A percentile compares a stretch with the other conserved stretches of the same genome.
phyloP scores from a whole-genome alignment of 1,140 invertebrate genomes.

The Anastrepha ludens region DNA sequence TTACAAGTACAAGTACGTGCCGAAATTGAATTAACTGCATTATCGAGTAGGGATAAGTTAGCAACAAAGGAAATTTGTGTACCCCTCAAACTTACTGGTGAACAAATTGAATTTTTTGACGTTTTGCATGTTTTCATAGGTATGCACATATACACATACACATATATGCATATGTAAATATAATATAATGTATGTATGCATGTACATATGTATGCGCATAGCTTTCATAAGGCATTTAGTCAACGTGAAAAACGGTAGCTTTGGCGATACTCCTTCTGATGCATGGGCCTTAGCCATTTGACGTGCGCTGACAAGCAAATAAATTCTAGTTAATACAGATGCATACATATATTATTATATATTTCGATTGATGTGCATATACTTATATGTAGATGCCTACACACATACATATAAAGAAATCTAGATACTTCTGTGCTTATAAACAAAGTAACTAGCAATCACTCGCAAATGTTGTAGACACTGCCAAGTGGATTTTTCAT shows the following conservation, averaged over 20 bases:
- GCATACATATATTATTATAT: neutral
- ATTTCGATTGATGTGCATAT: neutral
- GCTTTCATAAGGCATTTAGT: neutral
- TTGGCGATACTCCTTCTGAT: neutral
- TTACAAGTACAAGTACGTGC: neutral
- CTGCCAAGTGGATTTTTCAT: neutral
- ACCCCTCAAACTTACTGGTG: neutral
- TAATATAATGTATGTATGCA: too few species aligned
- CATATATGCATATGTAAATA: too few species aligned
- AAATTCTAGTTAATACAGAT: slow-evolving; percentile 21
- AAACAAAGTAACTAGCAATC: neutral
- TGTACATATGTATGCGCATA: neutral
- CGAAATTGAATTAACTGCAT: neutral
- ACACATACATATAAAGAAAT: neutral
- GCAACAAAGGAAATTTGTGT: neutral
- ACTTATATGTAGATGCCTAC: neutral
- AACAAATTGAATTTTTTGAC: too few species aligned
- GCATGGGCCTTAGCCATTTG: slow-evolving; percentile 3
- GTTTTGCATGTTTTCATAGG: too few species aligned
- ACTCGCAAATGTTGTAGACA: neutral
- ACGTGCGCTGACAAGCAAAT: neutral
- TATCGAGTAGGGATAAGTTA: neutral
- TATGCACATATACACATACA: too few species aligned
- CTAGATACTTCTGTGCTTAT: neutral
- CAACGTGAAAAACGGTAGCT: slow-evolving; percentile 14